Evolutionary conservation across 2,888 invertebrate species (phyloP), one percentile per base, ranked within the genome.

Genomic region (Lepetodrilus schrolli): DNA sequence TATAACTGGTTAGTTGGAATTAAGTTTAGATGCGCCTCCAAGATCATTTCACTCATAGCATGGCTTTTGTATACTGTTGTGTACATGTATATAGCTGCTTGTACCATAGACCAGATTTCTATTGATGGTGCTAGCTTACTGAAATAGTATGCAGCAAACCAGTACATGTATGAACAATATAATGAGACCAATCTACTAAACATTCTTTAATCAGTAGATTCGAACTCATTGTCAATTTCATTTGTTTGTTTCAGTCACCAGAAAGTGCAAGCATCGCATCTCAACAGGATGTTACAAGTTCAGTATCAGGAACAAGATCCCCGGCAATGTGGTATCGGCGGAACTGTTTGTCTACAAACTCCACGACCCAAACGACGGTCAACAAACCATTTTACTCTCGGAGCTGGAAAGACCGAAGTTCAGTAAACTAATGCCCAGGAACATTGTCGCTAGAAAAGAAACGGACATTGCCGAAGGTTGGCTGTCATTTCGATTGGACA

Each of bases 321-420:
- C 78, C 21, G 81, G 79, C 7, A 74, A 75, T 8, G 79, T 86
- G 7, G 66, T 76, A 5, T 77, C 81, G 8, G 82, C 85, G 0
- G 81, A 84, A 49, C 78, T 87, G 4, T 86, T 85, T 84, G 75
- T 86, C n/a, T 87, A 84, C 74, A 87, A 87, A 75, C 81, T 83
- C 58, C 75, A 75, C 13, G 84, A 86, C 72, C 78, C 73, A 10
- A 80, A 83, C 50, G 86, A 87, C 58, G 81, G 79, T 7, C 80
- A 83, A 58, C 75, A 83, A 78, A 82, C 83, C 10, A 81, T 83
- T 38, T 76, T 83, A 66, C 74, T 85, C 2, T 82, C 83, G 0
- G 84, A 85, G 66, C 80, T 84, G 13, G 75, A 74, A 5, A 51
- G 70, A 72, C 51, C 76, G 20, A 47, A 74, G 30, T 48, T 49